Base-by-base conservation (phyloP, 2,113 vertebrate species). In the Albula goreensis region DNA sequence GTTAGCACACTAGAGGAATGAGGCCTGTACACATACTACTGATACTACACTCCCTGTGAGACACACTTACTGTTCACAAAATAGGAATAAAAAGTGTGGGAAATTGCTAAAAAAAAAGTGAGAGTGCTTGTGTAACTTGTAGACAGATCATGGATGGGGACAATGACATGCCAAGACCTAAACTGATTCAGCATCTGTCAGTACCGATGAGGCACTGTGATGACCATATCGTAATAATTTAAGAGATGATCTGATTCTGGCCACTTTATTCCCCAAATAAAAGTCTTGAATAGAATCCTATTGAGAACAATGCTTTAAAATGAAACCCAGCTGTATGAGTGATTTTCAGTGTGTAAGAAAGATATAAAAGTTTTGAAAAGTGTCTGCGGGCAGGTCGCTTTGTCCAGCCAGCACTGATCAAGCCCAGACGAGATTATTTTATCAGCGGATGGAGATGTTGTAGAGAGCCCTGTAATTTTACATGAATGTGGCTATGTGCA, bases 121-220 rank as follows among this genome's bases (percentile, higher is more conserved):
- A 11, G 3, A 60, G 31, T 41, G 31, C 6, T 60, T 60, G 11
- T 15, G 17, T 60, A 60, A 60, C 8, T 3, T 60, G 57, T 60
- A 15, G 57, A 66, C 60, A 19, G 60, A 56, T 56, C 53, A 12
- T 12, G 6, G 53, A 66, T 66, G 60, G 60, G 4, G 60, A 15
- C 60, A 66, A 60, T 15, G 11, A 7, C 60, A 66, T 56, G 53
- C 7, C 53, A 7, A 10, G 93, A 92, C 88, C 87, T 88, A 83
- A 91, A 85, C 88, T 88, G 91, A 93, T 86, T 86, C 86, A 87
- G 87, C 94, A 95, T 91, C 93, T 95, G 94, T 93, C 90, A 82
- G 86, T 86, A 50, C 93, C 94, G 93, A 95, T 94, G 94, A 95
- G 86, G 92, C 91, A 8, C 19, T 74, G 19, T 8, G 63, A 70